Evolutionary conservation across 2,888 invertebrate species (phyloP), one percentile per base, ranked within the genome.

Genomic region (Lathronympha strigana): DNA sequence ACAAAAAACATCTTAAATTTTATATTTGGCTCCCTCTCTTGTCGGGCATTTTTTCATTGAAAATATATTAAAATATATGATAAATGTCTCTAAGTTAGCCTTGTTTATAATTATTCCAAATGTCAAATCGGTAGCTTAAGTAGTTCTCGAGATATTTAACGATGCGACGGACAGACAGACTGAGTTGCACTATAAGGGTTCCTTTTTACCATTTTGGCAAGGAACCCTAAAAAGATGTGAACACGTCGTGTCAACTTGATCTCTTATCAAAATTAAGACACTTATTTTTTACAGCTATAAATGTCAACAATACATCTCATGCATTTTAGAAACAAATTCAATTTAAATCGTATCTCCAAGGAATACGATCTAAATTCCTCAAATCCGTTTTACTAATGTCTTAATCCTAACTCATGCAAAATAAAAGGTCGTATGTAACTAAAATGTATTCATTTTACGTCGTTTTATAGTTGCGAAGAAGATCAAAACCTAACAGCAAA

Each of bases 401-500:
- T 55, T 43, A 55, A 55, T 55, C 8, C 6, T 15, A 54, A 17
- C n/a, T 4, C 13, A 6, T 33, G 51, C 19, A 17, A 21, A 51
- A 51, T 4, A 33, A 51, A 51, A 19, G 17, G 33, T 19, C 13
- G 19, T 19, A 33, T 19, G 3, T 51, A 19, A 33, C 6, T 19
- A 11, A 0, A 13, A 17, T 6, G 5, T 13, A 1, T 3, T 5
- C 19, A 33, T 19, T 19, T 6, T 31, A 33, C 5, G 33, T 1
- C 51, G 21, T 33, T 51, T 33, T 31, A 31, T n/a, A 13, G 33
- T 19, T 4, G 5, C 8, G 2, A 11, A 17, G 51, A 13, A 33
- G 19, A 43, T 33, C 33, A 49, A 25, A 55, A 19, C 28, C 40
- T 55, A 43, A 55, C 43, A 43, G 43, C 28, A 43, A 43, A 55